These are phyloP conservation scores for Kradibia gibbosae DNA, from an alignment of 1,140 invertebrate genomes.

Conservation along the genomic window DNA sequence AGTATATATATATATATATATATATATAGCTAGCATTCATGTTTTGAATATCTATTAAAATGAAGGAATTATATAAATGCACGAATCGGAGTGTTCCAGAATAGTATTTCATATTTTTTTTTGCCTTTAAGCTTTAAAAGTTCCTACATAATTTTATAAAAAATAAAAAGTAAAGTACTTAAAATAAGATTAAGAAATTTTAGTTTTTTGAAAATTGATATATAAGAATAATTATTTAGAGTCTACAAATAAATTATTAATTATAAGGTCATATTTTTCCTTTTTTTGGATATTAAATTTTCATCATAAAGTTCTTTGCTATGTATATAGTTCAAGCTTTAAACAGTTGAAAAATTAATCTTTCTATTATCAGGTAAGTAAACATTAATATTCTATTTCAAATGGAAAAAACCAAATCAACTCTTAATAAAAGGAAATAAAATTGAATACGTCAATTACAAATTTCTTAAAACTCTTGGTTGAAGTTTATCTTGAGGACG, in stretches of 20 bases:
- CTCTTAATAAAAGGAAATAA: neutral
- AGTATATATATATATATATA: constrained; percentile 26
- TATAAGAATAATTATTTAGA: constrained; percentile 19
- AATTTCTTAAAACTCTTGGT: neutral
- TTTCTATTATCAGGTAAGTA: neutral
- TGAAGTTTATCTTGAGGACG: neutral
- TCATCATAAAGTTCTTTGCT: constrained; percentile 8
- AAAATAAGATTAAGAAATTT: constrained; percentile 30
- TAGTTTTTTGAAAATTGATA: constrained; percentile 22
- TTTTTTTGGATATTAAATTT: constrained; percentile 4
- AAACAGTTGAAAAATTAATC: neutral
- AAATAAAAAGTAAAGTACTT: constrained; percentile 38
- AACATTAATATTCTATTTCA: neutral
- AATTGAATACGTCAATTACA: neutral
- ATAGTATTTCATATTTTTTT: constrained; percentile 34
- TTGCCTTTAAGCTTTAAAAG: constrained; percentile 31
- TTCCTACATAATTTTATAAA: constrained; percentile 39
- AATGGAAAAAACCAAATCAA: neutral
- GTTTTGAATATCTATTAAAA: constrained; percentile 19
- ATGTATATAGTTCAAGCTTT: neutral
- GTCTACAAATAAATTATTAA: constrained; percentile 42
- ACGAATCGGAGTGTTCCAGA: neutral
- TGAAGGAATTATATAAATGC: neutral
- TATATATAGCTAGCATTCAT: constrained; percentile 5
- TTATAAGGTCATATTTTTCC: constrained; percentile 13